Evolutionary conservation across 2,888 invertebrate species (phyloP).

Genomic region (Blomia tropicalis): DNA sequence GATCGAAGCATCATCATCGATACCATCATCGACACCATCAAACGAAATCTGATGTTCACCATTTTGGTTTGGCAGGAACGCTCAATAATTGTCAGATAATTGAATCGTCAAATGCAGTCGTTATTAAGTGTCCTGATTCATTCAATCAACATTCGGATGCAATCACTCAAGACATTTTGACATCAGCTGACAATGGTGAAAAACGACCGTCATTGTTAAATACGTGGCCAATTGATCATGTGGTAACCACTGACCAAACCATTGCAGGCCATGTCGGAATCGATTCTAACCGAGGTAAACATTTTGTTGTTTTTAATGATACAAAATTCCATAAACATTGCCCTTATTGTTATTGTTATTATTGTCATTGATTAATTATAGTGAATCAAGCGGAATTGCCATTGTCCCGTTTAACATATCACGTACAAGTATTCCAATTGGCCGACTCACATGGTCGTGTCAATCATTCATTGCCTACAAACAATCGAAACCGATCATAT

Average conservation of each 20-base stretch:
- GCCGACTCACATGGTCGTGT: no score
- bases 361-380: constrained; percentile 10
- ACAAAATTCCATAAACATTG: no score
- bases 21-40: constrained; percentile 11
- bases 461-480: background rate
- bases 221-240: background rate
- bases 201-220: background rate
- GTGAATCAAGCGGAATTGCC: constrained; percentile 8
- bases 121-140: constrained; percentile 8
- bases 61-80: background rate
- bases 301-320: background rate
- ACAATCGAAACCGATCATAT: background rate
- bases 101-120: constrained; percentile 15
- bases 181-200: background rate
- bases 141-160: background rate
- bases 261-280: background rate
- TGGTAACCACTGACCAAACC: background rate
- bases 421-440: constrained; percentile 10
- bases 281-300: background rate
- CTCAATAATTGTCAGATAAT: constrained; percentile 18
- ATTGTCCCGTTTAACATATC: constrained; percentile 12
- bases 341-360: no score
- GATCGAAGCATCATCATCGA: background rate
- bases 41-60: background rate
- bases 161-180: background rate